Evolutionary conservation across 2,797 vertebrate species (phyloP).

Genomic region (Naso thynnoides): DNA sequence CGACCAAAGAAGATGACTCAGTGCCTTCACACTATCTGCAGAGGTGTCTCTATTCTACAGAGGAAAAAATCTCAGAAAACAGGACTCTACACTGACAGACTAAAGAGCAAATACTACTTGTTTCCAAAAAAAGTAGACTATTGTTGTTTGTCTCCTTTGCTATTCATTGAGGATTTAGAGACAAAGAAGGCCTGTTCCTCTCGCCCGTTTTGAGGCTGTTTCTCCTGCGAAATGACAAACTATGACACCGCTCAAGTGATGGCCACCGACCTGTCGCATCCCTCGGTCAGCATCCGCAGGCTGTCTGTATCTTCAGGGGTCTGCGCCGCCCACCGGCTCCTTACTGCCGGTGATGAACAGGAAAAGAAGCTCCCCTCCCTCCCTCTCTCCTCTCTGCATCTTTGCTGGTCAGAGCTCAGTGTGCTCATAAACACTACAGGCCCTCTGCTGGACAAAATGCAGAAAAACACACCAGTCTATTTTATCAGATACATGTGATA

Average conservation of each 20-base stretch:
- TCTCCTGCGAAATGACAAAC: conserved; percentile 8
- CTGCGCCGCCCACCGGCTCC: conserved; percentile 52
- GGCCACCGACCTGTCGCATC: conserved; percentile 26
- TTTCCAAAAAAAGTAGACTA: conserved; percentile 4
- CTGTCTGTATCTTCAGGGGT: conserved; percentile 19
- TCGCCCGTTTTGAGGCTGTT: not conserved
- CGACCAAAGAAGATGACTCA: not conserved
- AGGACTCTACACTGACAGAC: not conserved
- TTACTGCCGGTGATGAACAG: conserved; percentile 14
- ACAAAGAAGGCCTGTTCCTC: conserved; percentile 53
- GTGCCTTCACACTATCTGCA: not conserved
- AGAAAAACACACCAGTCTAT: not conserved
- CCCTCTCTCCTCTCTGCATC: conserved; percentile 8
- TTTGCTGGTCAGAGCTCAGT: conserved; percentile 22
- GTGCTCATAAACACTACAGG: conserved; percentile 6
- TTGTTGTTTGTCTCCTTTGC: conserved; percentile 34
- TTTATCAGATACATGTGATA: no score
- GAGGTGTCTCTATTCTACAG: conserved; percentile 2
- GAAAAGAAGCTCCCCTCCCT: not conserved
- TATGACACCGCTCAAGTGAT: not conserved
- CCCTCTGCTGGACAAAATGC: conserved; percentile 41
- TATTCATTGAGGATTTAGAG: conserved; percentile 7
- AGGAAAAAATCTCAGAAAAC: not conserved
- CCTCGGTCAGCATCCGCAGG: conserved; percentile 39
- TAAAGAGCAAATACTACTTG: not conserved